Conservation (phyloP, 2,888 invertebrate species). For the Nysson spinosus region DNA sequence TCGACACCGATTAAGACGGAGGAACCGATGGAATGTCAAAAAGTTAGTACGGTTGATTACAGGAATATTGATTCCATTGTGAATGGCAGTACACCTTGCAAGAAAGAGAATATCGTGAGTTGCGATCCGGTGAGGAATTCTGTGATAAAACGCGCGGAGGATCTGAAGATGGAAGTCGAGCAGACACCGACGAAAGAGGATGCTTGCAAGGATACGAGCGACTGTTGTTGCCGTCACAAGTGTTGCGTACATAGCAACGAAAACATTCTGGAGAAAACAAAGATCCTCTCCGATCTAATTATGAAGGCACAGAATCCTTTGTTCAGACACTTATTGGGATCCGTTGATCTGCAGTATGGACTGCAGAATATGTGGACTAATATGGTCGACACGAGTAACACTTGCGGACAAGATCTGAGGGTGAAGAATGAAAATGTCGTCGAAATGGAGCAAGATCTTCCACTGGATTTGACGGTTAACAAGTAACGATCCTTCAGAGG, state of each 20-base stretch:
- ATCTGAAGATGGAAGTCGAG: constrained; percentile 68
- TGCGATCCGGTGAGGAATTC: constrained; percentile 69
- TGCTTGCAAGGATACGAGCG: constrained; percentile 32
- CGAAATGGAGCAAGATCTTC: constrained; percentile 77
- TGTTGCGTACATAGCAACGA: constrained; percentile 73
- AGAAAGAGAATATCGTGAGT: constrained; percentile 56
- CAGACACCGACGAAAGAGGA: constrained; percentile 45
- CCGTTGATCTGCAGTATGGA: constrained; percentile 73
- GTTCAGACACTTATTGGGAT: constrained; percentile 70
- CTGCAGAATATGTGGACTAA: constrained; percentile 72
- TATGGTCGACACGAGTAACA: constrained; percentile 61
- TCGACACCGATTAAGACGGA: constrained; percentile 75
- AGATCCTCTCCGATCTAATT: constrained; percentile 74
- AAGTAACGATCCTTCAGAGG: constrained; percentile 61
- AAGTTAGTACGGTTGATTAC: constrained; percentile 69
- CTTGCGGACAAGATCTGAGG: constrained; percentile 72
- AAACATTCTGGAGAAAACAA: constrained; percentile 71
- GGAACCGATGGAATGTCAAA: constrained; percentile 52
- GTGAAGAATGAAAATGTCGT: constrained; percentile 76
- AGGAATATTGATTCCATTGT: constrained; percentile 76
- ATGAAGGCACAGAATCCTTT: constrained; percentile 72
- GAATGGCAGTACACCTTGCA: constrained; percentile 70
- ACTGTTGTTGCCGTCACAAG: constrained; percentile 73
- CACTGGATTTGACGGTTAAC: constrained; percentile 76
- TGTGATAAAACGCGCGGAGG: constrained; percentile 73